Evolutionary conservation across 2,797 vertebrate genomes (phyloP), one percentile per base, ranked within the genome.

Genomic region (Channallabes apus): DNA sequence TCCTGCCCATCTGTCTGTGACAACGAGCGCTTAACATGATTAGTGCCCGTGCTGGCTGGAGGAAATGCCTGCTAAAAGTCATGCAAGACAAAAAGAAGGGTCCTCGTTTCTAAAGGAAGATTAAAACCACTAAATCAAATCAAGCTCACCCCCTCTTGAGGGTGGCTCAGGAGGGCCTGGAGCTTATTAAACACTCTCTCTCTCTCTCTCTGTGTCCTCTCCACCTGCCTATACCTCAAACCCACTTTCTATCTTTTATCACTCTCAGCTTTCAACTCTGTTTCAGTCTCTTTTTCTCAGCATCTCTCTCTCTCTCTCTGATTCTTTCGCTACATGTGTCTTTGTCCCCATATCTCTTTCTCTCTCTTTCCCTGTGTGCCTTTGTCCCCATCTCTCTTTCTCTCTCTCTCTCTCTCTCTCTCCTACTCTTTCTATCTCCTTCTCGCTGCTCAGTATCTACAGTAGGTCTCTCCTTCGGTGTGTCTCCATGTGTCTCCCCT

Each of bases 71-170:
- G 90, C 89, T 90, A 92, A 92, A 91, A 80, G 77, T 80, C n/a
- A 88, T 59, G 82, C 62, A 88, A 86, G 35, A 88, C 79, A 91
- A 86, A 91, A 91, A 91, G 90, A 89, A 90, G 86, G 78, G 56
- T 86, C 86, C 77, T 88, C 88, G 75, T 89, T 89, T 90, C 89
- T 90, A 88, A 78, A 84, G 62, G 20, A 64, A 92, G 91, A 94
- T 94, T 91, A 92, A 92, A 93, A 93, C 83, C 32, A 78, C 76
- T 87, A 92, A 94, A 94, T 94, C 90, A 91, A 93, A 95, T 94
- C 90, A 94, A 91, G 89, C 87, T 82, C 89, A 12, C 46, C 86
- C 89, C 89, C 90, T 91, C 87, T 9, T 8, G 46, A 82, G 61
- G 83, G 77, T 89, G 88, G 87, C 90, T 90, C 83, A 87, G 91